Evolutionary conservation across 2,797 vertebrate genomes (phyloP).

Genomic region (Dendrocincla tyrannina): DNA sequence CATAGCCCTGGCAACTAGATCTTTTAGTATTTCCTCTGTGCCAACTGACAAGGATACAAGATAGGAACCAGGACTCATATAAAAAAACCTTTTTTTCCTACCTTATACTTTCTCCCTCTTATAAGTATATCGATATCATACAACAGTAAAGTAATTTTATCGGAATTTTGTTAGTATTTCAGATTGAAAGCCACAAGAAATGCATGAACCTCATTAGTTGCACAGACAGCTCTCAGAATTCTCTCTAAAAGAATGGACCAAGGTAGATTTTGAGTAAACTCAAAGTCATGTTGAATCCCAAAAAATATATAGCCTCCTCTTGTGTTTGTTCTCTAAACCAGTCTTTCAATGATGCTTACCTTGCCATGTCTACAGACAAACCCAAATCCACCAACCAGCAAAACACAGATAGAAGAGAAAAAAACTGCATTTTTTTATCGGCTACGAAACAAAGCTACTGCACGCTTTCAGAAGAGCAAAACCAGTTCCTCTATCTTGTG

Average conservation of each 20-base stretch:
- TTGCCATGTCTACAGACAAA: neutral
- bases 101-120: neutral
- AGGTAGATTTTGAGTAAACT: neutral
- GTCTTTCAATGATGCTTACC: neutral
- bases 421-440: neutral
- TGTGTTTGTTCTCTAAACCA: neutral
- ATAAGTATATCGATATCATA: neutral
- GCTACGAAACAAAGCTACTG: neutral
- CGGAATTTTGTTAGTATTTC: neutral
- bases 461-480: neutral
- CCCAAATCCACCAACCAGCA: accelerated
- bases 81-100: neutral
- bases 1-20: neutral
- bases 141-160: neutral
- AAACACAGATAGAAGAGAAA: neutral
- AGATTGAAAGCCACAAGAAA: neutral
- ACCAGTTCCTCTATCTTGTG: neutral
- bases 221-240: neutral
- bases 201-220: neutral
- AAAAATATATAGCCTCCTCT: neutral
- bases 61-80: neutral
- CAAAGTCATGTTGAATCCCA: neutral
- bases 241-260: neutral
- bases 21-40: neutral
- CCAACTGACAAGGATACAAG: neutral